Percentiles rank a stretch among this genome's conserved stretches.
These are phyloP conservation scores for Masnerella sp. DNA, from an alignment of 2,888 invertebrate species.

Conservation along the genomic window DNA sequence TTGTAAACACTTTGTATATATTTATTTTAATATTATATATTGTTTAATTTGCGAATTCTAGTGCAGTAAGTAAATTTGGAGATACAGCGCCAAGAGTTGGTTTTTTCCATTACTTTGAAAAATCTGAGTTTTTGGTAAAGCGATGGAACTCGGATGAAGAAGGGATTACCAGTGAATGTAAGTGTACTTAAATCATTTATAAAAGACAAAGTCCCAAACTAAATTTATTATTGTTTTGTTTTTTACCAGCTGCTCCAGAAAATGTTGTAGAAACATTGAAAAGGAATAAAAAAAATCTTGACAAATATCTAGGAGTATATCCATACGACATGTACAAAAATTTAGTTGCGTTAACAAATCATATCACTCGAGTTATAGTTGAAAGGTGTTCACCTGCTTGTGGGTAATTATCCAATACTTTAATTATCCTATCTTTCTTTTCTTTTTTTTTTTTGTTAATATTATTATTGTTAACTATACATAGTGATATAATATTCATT, in stretches of 20 bases:
- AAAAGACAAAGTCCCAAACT: neutral
- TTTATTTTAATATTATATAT: constrained; percentile 26
- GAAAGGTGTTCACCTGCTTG: constrained; percentile 84
- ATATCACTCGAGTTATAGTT: constrained; percentile 76
- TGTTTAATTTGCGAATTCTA: constrained; percentile 63
- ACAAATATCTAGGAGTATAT: constrained; percentile 91
- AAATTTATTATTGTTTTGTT: neutral
- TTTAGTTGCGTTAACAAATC: constrained; percentile 89
- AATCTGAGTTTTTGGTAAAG: constrained; percentile 89
- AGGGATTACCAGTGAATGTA: constrained; percentile 82
- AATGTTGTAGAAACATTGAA: constrained; percentile 83
- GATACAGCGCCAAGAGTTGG: constrained; percentile 84
- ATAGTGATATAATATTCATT: neutral
- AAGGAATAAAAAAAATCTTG: constrained; percentile 85
- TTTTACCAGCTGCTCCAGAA: constrained; percentile 79
- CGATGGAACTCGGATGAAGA: constrained; percentile 91
- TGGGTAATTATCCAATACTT: constrained; percentile 78
- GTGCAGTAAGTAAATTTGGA: constrained; percentile 79
- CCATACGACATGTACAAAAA: constrained; percentile 92
- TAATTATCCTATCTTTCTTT: too few species aligned
- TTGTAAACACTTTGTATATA: neutral
- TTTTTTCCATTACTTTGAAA: constrained; percentile 90
- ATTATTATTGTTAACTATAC: too few species aligned
- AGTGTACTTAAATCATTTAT: constrained; percentile 31
- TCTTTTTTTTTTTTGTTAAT: too few species aligned